Conservation (phyloP, 2,113 vertebrate species). For the Phyllostomus discolor region DNA sequence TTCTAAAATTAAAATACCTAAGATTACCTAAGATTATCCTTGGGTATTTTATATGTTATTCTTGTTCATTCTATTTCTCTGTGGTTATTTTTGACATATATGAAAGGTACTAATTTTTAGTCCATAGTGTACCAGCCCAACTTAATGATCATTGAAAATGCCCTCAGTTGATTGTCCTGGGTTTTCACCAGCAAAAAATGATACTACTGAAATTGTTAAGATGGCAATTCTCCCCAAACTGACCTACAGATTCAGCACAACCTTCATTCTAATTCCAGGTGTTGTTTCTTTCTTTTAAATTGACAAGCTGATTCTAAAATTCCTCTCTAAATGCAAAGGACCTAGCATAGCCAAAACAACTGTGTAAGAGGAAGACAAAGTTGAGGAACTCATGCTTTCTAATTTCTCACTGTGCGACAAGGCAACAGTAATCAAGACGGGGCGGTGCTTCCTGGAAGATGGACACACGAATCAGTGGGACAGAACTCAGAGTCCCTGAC, state of each 20-base stretch:
- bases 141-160: background rate
- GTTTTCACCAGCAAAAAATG: background rate
- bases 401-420: background rate
- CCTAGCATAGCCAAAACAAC: background rate
- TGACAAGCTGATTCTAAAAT: background rate
- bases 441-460: background rate
- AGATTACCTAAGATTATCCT: background rate
- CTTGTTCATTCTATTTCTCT: background rate
- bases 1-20: background rate
- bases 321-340: background rate
- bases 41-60: background rate
- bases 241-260: background rate
- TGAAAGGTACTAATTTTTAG: background rate
- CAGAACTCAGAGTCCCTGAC: background rate
- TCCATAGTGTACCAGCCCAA: background rate
- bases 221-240: background rate
- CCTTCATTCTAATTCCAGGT: background rate
- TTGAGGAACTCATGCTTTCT: background rate
- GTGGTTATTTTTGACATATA: background rate
- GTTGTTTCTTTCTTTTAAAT: background rate
- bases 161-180: background rate
- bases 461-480: background rate
- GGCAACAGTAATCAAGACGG: background rate
- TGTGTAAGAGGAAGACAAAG: background rate
- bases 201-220: background rate